Percentiles rank a stretch among this genome's conserved stretches.
These are phyloP conservation scores for fruit fly (Drosophila melanogaster) DNA, from an alignment of 1,140 invertebrate species.

Conservation along the genomic window Release_6_plus_ISO1_MT NT_033777.3:25935501-25936000, in stretches of 20 bases:
- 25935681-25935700: slow-evolving; percentile 19
- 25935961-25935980: slow-evolving; percentile 12
- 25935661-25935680: slow-evolving; percentile 54
- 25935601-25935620: slow-evolving; percentile 19
- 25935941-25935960: slow-evolving; percentile 48
- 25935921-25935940: slow-evolving; percentile 22
- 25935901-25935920: slow-evolving; percentile 50
- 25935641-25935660: slow-evolving; percentile 24
- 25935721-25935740: slow-evolving; percentile 75
- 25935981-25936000: slow-evolving; percentile 52
- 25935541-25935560: slow-evolving; percentile 27
- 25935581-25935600: slow-evolving; percentile 72
- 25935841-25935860: slow-evolving; percentile 71
- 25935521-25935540: slow-evolving; percentile 12
- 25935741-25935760: slow-evolving; percentile 77
- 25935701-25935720: slow-evolving; percentile 71
- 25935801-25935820: slow-evolving; percentile 58
- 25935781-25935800: slow-evolving; percentile 72
- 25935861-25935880: slow-evolving; percentile 29
- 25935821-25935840: slow-evolving; percentile 79
- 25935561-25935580: slow-evolving; percentile 70
- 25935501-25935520: slow-evolving; percentile 5
- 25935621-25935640: slow-evolving; percentile 32
- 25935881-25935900: slow-evolving; percentile 46
- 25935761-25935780: slow-evolving; percentile 82